Evolutionary conservation across 2,888 invertebrate species (phyloP).

Genomic region (Drosophila mulleri): DNA sequence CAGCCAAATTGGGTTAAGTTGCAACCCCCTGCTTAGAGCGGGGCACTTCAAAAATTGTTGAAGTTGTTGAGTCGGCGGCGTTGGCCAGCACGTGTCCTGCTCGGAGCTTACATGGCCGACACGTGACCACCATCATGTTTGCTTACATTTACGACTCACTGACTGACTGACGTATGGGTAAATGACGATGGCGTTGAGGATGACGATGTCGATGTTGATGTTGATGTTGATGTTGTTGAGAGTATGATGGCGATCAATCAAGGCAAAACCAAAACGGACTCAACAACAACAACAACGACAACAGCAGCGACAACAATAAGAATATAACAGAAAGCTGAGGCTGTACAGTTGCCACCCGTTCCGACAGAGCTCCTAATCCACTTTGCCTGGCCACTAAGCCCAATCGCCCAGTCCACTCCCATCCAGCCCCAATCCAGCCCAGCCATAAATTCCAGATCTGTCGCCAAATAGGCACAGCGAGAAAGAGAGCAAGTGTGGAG

Average conservation of each 20-base stretch:
- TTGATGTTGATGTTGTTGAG: constrained; percentile 26
- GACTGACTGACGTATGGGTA: constrained; percentile 74
- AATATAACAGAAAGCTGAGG: constrained; percentile 17
- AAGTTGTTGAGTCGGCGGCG: constrained; percentile 59
- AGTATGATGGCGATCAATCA: constrained; percentile 81
- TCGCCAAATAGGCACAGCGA: constrained; percentile 1
- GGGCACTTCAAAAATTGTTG: constrained; percentile 67
- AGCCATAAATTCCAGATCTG: constrained; percentile 69
- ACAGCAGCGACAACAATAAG: constrained; percentile 45
- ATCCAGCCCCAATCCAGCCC: constrained; percentile 10
- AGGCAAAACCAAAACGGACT: constrained; percentile 45
- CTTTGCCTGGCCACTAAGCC: constrained; percentile 47
- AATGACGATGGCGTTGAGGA: constrained; percentile 61
- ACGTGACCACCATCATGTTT: constrained; percentile 85
- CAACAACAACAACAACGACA: constrained; percentile 35
- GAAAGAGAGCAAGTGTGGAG: not conserved
- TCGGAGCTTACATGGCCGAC: constrained; percentile 78
- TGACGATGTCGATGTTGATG: constrained; percentile 1
- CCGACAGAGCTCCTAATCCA: constrained; percentile 17
- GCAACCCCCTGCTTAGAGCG: constrained; percentile 39
- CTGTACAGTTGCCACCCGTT: constrained; percentile 50
- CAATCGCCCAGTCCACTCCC: not conserved
- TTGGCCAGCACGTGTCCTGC: constrained; percentile 82
- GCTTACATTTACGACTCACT: constrained; percentile 83
- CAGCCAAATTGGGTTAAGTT: constrained; percentile 18